phyloP scores from a whole-genome alignment of 2,888 invertebrate species.

The Yponomeuta cagnagella region DNA sequence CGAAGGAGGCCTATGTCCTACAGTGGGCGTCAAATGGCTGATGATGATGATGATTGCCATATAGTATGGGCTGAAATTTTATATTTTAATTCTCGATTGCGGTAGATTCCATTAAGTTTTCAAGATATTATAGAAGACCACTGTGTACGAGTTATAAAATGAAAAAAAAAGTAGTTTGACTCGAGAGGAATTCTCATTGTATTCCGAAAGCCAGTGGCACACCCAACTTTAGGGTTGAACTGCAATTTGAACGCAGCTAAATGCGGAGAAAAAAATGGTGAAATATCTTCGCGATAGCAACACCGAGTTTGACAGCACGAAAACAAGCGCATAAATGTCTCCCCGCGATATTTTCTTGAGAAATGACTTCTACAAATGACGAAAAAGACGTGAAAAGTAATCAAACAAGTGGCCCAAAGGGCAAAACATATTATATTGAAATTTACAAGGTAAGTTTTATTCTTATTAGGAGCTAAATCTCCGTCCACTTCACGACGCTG shows the following conservation, averaged over 20 bases:
- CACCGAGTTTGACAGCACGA: conserved; percentile 69
- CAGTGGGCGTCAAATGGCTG: too few species aligned
- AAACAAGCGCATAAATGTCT: conserved; percentile 76
- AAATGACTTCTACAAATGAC: conserved; percentile 77
- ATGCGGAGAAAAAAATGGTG: conserved; percentile 5
- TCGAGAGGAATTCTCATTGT: too few species aligned
- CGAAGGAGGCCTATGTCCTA: too few species aligned
- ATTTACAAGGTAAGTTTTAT: conserved; percentile 67
- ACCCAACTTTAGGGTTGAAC: too few species aligned
- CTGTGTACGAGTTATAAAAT: too few species aligned
- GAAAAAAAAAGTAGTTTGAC: too few species aligned
- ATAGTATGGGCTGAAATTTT: too few species aligned
- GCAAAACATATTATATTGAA: conserved; percentile 69
- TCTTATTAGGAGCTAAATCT: conserved; percentile 35
- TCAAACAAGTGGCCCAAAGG: conserved; percentile 63
- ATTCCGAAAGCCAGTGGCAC: too few species aligned
- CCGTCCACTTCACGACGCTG: conserved; percentile 53
- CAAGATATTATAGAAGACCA: too few species aligned
- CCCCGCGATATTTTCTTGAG: conserved; percentile 74
- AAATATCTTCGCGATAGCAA: conserved; percentile 31
- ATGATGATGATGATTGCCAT: too few species aligned
- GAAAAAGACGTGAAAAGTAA: conserved; percentile 73
- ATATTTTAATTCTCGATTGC: too few species aligned
- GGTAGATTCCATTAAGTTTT: too few species aligned
- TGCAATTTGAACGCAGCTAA: not conserved